Evolutionary conservation across 1,140 invertebrate species (phyloP).

Genomic region (Drosophila pruinosa): DNA sequence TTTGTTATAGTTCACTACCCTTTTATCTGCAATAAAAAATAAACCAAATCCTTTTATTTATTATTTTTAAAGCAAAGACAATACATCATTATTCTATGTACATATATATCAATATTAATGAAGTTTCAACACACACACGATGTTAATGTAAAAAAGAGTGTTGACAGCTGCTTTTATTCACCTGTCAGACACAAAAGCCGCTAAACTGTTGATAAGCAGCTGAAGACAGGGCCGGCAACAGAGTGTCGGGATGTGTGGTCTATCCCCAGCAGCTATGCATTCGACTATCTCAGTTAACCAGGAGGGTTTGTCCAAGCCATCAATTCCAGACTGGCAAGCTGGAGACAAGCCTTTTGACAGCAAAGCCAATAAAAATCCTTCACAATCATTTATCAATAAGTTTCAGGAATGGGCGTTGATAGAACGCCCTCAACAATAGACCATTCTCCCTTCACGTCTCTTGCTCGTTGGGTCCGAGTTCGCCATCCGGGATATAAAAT

Average conservation of each 20-base stretch:
- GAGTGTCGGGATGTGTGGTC: conserved; percentile 40
- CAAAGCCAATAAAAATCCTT: conserved; percentile 73
- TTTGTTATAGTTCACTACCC: no score
- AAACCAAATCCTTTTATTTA: neutral
- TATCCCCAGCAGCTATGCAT: conserved; percentile 15
- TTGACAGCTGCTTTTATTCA: conserved; percentile 80
- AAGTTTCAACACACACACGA: conserved; percentile 34
- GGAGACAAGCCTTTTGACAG: conserved; percentile 43
- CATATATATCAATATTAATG: conserved; percentile 69
- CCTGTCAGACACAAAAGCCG: conserved; percentile 74
- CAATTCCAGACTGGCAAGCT: conserved; percentile 18
- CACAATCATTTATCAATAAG: conserved; percentile 77
- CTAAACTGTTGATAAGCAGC: conserved; percentile 78
- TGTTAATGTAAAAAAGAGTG: conserved; percentile 50
- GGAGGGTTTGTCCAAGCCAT: conserved; percentile 17
- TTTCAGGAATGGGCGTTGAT: conserved; percentile 13
- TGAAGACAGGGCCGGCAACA: conserved; percentile 40
- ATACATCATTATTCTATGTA: conserved; percentile 67
- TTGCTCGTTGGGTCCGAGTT: neutral
- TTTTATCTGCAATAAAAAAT: no score
- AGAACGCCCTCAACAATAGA: conserved; percentile 1
- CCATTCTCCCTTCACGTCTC: neutral
- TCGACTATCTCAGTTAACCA: conserved; percentile 17
- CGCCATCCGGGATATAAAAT: neutral
- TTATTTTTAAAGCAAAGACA: conserved; percentile 17